These are phyloP conservation scores for Coelogynopora nodosa DNA, from an alignment of 2,888 invertebrate genomes.

Conservation along the genomic window DNA sequence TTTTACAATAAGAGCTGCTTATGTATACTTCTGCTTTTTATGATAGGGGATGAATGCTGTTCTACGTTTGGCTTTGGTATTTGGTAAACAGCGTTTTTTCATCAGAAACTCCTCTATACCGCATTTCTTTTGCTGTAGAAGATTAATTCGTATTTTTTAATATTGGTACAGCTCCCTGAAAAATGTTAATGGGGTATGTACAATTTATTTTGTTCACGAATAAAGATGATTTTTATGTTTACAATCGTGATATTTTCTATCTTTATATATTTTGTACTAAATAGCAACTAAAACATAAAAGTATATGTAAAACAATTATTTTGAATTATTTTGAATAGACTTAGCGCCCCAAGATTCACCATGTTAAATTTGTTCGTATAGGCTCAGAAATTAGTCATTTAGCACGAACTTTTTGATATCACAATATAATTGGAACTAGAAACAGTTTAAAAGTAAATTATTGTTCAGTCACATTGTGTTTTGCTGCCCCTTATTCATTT, in stretches of 20 bases:
- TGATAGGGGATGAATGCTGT: not conserved
- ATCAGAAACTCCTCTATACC: slow-evolving; percentile 1
- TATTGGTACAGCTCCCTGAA: not conserved
- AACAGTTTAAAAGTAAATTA: not conserved
- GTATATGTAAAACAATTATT: too few relatives aligned
- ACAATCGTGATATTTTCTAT: not conserved
- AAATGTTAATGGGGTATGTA: not conserved
- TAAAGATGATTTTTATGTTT: slow-evolving; percentile 24
- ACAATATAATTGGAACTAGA: not conserved
- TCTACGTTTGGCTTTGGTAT: slow-evolving; percentile 9
- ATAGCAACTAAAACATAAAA: too few relatives aligned
- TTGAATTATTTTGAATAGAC: too few relatives aligned
- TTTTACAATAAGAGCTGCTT: not conserved
- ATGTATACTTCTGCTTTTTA: not conserved
- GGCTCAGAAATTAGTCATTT: not conserved
- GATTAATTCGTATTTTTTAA: not conserved
- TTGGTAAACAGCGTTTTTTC: not conserved
- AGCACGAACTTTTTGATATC: too few relatives aligned
- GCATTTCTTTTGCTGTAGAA: slow-evolving; percentile 28
- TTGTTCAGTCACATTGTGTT: not conserved
- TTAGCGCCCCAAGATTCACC: too few relatives aligned
- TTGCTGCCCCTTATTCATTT: not conserved
- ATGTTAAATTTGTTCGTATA: not conserved
- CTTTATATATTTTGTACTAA: not conserved
- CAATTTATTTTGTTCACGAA: slow-evolving; percentile 23